Evolutionary conservation across 2,888 invertebrate genomes (phyloP).

Genomic region (Diplazon laetatorius): DNA sequence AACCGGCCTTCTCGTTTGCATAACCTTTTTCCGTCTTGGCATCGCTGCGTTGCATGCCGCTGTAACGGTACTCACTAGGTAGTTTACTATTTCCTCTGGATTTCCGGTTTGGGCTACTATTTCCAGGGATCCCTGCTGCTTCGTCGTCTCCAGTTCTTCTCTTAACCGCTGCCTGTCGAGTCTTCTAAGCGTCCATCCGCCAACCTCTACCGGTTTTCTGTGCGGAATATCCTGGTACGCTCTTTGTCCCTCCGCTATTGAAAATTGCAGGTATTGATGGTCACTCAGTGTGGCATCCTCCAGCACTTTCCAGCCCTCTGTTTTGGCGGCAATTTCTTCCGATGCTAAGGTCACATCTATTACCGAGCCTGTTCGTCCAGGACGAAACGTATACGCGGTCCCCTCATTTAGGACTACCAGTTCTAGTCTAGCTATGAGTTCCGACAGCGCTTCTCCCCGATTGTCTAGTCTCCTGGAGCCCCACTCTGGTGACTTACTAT

Average conservation of each 20-base stretch:
- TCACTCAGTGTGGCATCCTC: slow-evolving; percentile 58
- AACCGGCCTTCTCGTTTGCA: not conserved
- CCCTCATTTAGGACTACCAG: slow-evolving; percentile 39
- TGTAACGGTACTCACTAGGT: not conserved
- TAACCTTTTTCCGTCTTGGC: not conserved
- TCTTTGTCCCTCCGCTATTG: not conserved
- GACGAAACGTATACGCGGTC: slow-evolving; percentile 20
- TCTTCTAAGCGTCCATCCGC: not conserved
- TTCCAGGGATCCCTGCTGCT: not conserved
- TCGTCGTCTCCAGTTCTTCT: not conserved
- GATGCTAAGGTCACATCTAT: slow-evolving; percentile 37
- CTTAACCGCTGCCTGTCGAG: not conserved
- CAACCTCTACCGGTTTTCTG: no score
- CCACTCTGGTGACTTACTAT: slow-evolving; percentile 48
- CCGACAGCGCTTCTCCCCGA: slow-evolving; percentile 42
- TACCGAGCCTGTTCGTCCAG: slow-evolving; percentile 27
- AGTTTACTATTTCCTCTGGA: not conserved
- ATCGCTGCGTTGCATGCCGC: slow-evolving; percentile 29
- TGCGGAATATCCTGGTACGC: not conserved
- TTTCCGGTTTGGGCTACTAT: not conserved
- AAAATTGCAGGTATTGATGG: slow-evolving; percentile 50
- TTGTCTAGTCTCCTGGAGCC: slow-evolving; percentile 37
- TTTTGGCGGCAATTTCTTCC: not conserved
- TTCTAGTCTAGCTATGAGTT: slow-evolving; percentile 30
- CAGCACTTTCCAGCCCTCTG: slow-evolving; percentile 41